phyloP scores from a whole-genome alignment of 2,797 vertebrate species.

The Salmo trutta region DNA sequence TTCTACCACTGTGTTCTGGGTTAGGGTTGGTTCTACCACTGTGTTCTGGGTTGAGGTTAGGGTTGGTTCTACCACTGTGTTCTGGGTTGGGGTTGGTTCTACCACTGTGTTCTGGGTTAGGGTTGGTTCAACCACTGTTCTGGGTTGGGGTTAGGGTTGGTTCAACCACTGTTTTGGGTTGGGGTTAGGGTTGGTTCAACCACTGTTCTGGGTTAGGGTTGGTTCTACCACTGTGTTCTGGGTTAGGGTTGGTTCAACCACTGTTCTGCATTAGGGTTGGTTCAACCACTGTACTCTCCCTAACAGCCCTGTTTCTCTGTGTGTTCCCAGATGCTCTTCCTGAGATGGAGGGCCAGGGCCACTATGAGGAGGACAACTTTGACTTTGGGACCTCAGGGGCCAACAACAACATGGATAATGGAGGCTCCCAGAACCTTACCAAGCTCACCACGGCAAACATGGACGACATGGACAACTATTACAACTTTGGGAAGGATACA shows the following conservation, averaged over 20 bases:
- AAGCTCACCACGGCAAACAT: conserved; percentile 84
- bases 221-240: neutral
- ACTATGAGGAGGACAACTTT: conserved; percentile 91
- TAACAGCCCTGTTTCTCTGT: neutral
- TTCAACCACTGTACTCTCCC: too few species aligned
- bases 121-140: too few species aligned
- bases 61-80: too few species aligned
- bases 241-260: neutral
- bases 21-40: neutral
- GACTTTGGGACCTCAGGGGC: conserved; percentile 76
- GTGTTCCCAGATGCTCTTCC: conserved; percentile 79
- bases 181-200: too few species aligned
- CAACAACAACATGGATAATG: conserved; percentile 72
- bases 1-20: too few species aligned
- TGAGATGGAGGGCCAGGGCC: conserved; percentile 86
- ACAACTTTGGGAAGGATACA: conserved; percentile 82
- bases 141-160: too few species aligned
- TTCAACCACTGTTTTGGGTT: too few species aligned
- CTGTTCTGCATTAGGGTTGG: neutral
- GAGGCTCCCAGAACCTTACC: conserved; percentile 77
- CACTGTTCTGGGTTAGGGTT: too few species aligned
- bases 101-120: too few species aligned
- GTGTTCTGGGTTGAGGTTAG: neutral
- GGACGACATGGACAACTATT: conserved; percentile 91
- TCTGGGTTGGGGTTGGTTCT: too few species aligned